Percentiles rank a stretch among this genome's conserved stretches.
These are phyloP conservation scores for Nomada flava DNA, from an alignment of 2,888 invertebrate genomes.

Conservation along the genomic window DNA sequence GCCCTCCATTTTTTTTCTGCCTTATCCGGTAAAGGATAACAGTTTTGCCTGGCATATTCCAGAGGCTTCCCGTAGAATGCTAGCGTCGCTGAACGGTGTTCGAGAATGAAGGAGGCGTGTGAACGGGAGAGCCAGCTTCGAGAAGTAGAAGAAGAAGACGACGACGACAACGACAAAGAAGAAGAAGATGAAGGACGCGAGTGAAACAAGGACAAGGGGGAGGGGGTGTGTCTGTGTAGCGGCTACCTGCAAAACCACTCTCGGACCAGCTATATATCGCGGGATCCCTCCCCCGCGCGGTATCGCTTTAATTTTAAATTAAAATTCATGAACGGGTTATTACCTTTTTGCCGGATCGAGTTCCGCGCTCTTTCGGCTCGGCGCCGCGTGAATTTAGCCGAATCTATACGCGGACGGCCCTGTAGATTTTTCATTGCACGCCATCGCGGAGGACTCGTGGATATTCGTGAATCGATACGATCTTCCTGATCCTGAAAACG, in stretches of 20 bases:
- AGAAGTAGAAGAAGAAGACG: constrained; percentile 46
- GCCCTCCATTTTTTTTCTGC: neutral
- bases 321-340: constrained; percentile 80
- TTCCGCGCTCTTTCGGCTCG: constrained; percentile 70
- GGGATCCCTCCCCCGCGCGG: constrained; percentile 75
- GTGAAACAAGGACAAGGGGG: constrained; percentile 65
- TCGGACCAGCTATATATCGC: constrained; percentile 73
- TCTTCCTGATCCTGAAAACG: too few species aligned
- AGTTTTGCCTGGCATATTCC: constrained; percentile 36
- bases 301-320: constrained; percentile 81
- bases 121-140: constrained; percentile 66
- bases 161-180: constrained; percentile 54
- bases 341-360: constrained; percentile 76
- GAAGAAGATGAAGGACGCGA: constrained; percentile 53
- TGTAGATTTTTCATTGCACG: constrained; percentile 56
- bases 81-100: constrained; percentile 24
- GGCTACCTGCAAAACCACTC: constrained; percentile 78
- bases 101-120: constrained; percentile 69
- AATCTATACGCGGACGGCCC: constrained; percentile 45
- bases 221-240: constrained; percentile 74
- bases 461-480: neutral
- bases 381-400: constrained; percentile 40
- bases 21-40: constrained; percentile 22
- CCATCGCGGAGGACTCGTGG: neutral
- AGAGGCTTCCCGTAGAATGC: constrained; percentile 53